phyloP scores from a whole-genome alignment of 1,140 invertebrate species.

The Drosophila rhopaloa region DNA sequence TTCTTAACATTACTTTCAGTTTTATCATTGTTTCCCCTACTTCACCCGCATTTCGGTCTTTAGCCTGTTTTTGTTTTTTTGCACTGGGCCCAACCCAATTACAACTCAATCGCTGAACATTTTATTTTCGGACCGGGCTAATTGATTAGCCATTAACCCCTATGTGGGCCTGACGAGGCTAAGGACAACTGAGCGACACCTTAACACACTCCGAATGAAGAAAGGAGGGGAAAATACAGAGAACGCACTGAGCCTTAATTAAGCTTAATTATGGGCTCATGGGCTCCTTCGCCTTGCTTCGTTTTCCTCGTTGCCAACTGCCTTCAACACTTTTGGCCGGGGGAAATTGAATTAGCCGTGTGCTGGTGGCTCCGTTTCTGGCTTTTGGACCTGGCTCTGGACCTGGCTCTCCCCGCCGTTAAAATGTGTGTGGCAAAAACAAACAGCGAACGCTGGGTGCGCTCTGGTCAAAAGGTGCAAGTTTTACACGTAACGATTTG shows the following conservation, averaged over 20 bases:
- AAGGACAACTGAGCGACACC: slow-evolving; percentile 63
- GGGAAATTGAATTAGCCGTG: slow-evolving; percentile 72
- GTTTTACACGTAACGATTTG: slow-evolving; percentile 82
- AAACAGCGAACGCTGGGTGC: slow-evolving; percentile 53
- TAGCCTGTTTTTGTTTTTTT: neutral
- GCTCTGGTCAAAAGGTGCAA: slow-evolving; percentile 81
- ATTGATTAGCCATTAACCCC: slow-evolving; percentile 82
- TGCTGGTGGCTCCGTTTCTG: no score
- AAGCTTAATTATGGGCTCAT: slow-evolving; percentile 77
- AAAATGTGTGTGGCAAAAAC: slow-evolving; percentile 58
- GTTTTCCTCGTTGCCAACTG: slow-evolving; percentile 6
- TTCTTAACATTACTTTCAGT: no score
- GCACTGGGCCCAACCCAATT: slow-evolving; percentile 41
- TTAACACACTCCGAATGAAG: slow-evolving; percentile 22
- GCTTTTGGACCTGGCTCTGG: no score
- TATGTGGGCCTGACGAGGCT: slow-evolving; percentile 46
- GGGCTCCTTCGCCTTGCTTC: slow-evolving; percentile 9
- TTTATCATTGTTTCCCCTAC: neutral
- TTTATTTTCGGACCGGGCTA: slow-evolving; percentile 57
- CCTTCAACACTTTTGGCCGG: slow-evolving; percentile 36
- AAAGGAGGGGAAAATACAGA: neutral
- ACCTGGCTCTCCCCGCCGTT: slow-evolving; percentile 19
- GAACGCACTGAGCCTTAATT: slow-evolving; percentile 53
- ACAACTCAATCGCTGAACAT: slow-evolving; percentile 70
- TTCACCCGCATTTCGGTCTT: neutral